These are phyloP conservation scores for Cephus pygmeus DNA, from an alignment of 2,888 invertebrate species.

Conservation along the genomic window DNA sequence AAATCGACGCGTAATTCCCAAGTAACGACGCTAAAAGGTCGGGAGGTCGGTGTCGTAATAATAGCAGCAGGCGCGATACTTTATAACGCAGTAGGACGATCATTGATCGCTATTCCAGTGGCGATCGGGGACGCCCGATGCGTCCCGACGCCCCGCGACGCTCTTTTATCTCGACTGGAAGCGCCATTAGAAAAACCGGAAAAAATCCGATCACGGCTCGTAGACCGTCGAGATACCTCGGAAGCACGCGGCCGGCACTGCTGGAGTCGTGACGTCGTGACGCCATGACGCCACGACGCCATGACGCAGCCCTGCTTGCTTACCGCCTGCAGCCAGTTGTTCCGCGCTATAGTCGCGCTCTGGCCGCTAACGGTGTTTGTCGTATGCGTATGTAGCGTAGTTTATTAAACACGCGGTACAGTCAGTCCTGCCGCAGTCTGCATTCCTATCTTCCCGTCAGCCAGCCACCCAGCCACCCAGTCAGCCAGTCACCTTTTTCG, in stretches of 20 bases:
- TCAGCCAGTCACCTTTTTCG: background rate
- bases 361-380: slow-evolving; percentile 7
- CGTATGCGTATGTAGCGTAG: slow-evolving; percentile 7
- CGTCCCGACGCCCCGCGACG: no score
- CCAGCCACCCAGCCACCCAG: no score
- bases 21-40: background rate
- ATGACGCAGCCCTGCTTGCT: background rate
- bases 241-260: background rate
- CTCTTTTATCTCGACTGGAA: no score
- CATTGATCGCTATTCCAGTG: no score
- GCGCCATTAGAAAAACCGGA: background rate
- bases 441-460: no score
- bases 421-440: background rate
- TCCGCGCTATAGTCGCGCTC: no score
- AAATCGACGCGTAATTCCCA: no score
- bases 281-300: background rate
- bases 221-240: no score
- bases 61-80: background rate
- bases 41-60: background rate
- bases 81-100: no score
- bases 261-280: background rate
- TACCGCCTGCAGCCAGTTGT: slow-evolving; percentile 1
- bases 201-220: background rate
- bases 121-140: no score
- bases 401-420: slow-evolving; percentile 4